Base-by-base conservation (phyloP, 1,140 invertebrate species). In the Lasioglossum baleicum region DNA sequence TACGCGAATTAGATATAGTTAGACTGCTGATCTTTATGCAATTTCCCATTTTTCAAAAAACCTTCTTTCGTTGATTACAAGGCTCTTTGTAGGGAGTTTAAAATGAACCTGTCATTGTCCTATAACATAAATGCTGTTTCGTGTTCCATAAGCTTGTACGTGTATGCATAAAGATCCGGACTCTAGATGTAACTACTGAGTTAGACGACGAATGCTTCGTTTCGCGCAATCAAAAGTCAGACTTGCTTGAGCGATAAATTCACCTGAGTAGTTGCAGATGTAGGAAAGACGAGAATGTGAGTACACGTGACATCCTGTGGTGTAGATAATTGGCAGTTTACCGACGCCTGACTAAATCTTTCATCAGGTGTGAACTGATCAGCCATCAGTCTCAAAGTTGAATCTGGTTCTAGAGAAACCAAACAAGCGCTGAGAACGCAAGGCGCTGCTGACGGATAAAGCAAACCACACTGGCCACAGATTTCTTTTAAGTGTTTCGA, bases 211-310 rank as follows among this genome's bases (percentile, higher is more conserved):
- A 22, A 48, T 17, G 22, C 31, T 63, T 48, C 20, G 63, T 64
- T 13, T n/a, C 51, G 20, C n/a, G 10, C 48, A 22, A 15, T n/a
- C 17, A 11, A 53, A 42, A 6, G 10, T 22, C 2, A 20, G 17
- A n/a, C 4, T 71, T 26, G 40, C 20, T 48, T 11, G 44, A 3
- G 44, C 2, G 10, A 11, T 48, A 10, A 48, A 48, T 83, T 89
- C 93, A 98, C 97, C 95, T 98, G 97, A 74, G 98, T 98, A 51
- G 97, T 98, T 44, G 99, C 98, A 74, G 98, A 99, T 11, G 98
- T 99, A 66, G 99, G 99, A 94, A 99, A 99, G 79, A 99, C 99
- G 78, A 99, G 95, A 84, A 99, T 99, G 92, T 99, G 99, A 67
- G 99, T 99, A 90, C 97, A 98, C 67, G 97, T 97, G 67, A 98